These are phyloP conservation scores for Drosophila equinoxialis DNA, from an alignment of 1,140 invertebrate species.

Conservation along the genomic window DNA sequence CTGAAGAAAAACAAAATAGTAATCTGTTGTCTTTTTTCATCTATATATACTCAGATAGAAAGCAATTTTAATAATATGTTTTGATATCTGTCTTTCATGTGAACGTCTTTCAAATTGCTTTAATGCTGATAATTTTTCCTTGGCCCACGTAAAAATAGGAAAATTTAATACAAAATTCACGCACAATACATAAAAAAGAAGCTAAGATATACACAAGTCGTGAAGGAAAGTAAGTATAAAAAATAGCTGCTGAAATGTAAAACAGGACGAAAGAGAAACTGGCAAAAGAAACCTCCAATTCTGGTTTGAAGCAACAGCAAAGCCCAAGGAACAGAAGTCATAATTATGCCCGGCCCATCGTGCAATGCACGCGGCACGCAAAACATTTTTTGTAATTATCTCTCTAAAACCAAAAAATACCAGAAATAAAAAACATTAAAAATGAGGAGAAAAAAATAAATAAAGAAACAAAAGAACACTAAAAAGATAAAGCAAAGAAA, in stretches of 20 bases:
- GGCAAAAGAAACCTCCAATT: constrained; percentile 13
- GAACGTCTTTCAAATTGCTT: neutral
- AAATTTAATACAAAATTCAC: constrained; percentile 69
- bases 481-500: neutral
- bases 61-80: constrained; percentile 34
- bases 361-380: constrained; percentile 57
- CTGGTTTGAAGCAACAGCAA: neutral
- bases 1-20: neutral
- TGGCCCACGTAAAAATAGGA: constrained; percentile 36
- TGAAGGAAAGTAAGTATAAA: constrained; percentile 14
- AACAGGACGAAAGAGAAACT: constrained; percentile 8
- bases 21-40: neutral
- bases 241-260: constrained; percentile 52
- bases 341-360: constrained; percentile 69
- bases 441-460: neutral
- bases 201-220: constrained; percentile 34
- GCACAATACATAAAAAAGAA: constrained; percentile 72
- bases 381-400: constrained; percentile 79
- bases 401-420: constrained; percentile 60
- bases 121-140: constrained; percentile 45
- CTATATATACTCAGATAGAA: constrained; percentile 3
- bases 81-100: constrained; percentile 35
- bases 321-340: constrained; percentile 45
- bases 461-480: constrained; percentile 17
- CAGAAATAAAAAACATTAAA: constrained; percentile 48